Evolutionary conservation across 2,797 vertebrate species (phyloP).

Genomic region (Intellagama lesueurii): DNA sequence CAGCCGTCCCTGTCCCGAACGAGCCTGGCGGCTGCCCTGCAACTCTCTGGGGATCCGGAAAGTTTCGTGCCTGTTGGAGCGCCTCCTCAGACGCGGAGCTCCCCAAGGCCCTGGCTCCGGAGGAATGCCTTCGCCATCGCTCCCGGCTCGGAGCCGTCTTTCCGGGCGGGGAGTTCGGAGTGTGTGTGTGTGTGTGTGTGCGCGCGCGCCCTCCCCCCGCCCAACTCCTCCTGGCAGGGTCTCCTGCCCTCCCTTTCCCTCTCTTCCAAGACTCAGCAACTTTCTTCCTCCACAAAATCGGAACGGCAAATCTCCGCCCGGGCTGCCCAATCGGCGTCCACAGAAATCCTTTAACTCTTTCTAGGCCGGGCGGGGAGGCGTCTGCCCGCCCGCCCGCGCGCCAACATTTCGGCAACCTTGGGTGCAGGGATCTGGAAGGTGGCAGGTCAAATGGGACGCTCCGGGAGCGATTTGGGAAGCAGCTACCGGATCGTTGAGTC

Average conservation of each 20-base stretch:
- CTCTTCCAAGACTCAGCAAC: background rate
- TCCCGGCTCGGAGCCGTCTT: background rate
- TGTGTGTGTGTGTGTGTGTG: too few relatives aligned
- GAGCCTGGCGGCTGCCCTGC: background rate
- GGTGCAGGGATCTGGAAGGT: background rate
- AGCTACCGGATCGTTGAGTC: too few relatives aligned
- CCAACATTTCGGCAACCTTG: background rate
- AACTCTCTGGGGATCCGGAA: background rate
- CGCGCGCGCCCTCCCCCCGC: background rate
- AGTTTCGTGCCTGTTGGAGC: background rate
- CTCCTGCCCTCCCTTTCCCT: background rate
- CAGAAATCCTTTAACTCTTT: conserved; percentile 16
- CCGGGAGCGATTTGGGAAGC: background rate
- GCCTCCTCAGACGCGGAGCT: background rate
- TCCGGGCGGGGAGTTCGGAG: too few relatives aligned
- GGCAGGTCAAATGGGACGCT: background rate
- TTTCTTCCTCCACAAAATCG: conserved; percentile 13
- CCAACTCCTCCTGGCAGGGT: background rate
- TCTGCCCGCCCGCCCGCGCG: background rate
- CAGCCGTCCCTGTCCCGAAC: background rate
- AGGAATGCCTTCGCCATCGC: background rate
- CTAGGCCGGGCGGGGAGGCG: background rate
- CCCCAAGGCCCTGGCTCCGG: accelerated
- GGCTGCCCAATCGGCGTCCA: conserved; percentile 16
- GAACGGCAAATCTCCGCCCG: conserved; percentile 18